Conservation (phyloP, 37 sponge, comb jelly and placozoan genomes). For the Mnemiopsis leidyi region DNA sequence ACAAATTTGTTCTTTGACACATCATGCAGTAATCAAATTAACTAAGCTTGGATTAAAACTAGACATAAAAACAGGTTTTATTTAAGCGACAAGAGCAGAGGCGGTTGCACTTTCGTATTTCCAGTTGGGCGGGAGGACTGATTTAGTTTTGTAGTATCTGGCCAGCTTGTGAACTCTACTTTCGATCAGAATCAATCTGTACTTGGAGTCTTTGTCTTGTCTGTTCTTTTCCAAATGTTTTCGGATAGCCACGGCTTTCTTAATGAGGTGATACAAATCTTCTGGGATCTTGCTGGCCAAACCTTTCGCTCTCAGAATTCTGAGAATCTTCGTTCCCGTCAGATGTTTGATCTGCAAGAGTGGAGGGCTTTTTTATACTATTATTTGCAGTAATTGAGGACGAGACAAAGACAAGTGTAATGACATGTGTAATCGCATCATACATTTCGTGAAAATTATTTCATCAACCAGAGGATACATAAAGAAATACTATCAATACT, state of each 20-base stretch:
- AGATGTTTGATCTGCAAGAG: slow-evolving; percentile 80
- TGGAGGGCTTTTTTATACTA: too few relatives aligned
- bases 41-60: not conserved
- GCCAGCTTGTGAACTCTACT: slow-evolving; percentile 89
- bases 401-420: too few relatives aligned
- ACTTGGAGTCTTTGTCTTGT: slow-evolving; percentile 93
- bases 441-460: too few relatives aligned
- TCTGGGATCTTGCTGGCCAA: slow-evolving; percentile 87
- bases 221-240: slow-evolving; percentile 94
- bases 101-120: slow-evolving; percentile 95
- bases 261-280: slow-evolving; percentile 92
- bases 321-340: slow-evolving; percentile 94
- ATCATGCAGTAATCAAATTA: too few relatives aligned
- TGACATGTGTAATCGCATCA: too few relatives aligned
- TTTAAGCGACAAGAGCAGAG: slow-evolving; percentile 90
- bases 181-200: slow-evolving; percentile 92
- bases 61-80: not conserved
- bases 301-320: slow-evolving; percentile 90
- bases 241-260: slow-evolving; percentile 92
- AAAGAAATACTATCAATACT: too few relatives aligned
- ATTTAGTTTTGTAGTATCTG: slow-evolving; percentile 88
- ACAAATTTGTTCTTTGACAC: too few relatives aligned
- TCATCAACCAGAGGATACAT: too few relatives aligned
- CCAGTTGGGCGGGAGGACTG: slow-evolving; percentile 93
- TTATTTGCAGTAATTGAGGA: too few relatives aligned